A percentile compares a stretch with the other conserved stretches of the same genome.
These are phyloP conservation scores for Trissolcus brochymenae DNA, from an alignment of 2,888 invertebrate genomes.

Conservation along the genomic window DNA sequence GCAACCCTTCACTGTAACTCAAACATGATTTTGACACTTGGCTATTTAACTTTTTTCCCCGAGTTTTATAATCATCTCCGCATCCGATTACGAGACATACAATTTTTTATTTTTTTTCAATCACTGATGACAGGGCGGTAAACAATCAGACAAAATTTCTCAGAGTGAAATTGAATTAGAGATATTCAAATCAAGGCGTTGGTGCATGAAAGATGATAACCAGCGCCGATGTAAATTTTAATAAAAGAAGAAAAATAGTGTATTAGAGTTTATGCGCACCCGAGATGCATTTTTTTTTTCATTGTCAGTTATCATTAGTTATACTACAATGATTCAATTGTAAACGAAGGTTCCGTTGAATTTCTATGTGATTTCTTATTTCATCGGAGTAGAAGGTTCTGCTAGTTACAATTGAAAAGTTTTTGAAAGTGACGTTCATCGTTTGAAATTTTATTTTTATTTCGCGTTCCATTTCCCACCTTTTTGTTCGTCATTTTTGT, in stretches of 20 bases:
- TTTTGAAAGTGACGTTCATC: no score
- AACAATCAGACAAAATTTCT: constrained; percentile 4
- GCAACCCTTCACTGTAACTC: constrained; percentile 4
- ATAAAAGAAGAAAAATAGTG: constrained; percentile 24
- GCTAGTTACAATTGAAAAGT: no score
- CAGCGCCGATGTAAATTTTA: constrained; percentile 25
- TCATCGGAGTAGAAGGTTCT: constrained; percentile 3
- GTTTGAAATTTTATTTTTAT: no score
- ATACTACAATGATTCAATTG: constrained; percentile 21
- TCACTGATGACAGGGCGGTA: not conserved
- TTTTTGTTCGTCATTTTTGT: no score
- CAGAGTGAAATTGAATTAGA: constrained; percentile 18
- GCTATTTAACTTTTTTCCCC: not conserved
- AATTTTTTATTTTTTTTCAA: no score
- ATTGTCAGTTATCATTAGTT: constrained; percentile 37
- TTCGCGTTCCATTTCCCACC: no score
- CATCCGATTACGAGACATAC: no score
- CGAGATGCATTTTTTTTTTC: constrained; percentile 17
- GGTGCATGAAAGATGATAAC: constrained; percentile 38
- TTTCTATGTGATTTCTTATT: constrained; percentile 22
- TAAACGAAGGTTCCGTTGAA: constrained; percentile 9
- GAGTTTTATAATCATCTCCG: no score
- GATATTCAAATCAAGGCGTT: constrained; percentile 25
- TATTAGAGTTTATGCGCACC: constrained; percentile 29
- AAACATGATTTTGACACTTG: constrained; percentile 15